phyloP scores from a whole-genome alignment of 1,140 invertebrate species.

The Drosophila nasuta region DNA sequence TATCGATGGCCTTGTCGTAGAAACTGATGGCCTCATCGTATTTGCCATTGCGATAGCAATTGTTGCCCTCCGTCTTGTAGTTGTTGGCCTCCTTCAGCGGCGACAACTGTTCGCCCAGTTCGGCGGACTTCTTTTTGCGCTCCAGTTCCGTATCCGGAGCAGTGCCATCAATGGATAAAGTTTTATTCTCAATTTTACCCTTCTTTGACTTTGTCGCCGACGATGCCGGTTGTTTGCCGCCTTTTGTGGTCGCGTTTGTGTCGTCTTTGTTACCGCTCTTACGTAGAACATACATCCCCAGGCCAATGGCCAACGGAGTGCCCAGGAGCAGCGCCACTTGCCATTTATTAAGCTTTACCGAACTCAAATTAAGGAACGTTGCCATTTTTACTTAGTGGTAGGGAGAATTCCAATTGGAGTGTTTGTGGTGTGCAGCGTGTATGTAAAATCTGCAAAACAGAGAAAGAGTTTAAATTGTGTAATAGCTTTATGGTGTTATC shows the following conservation, averaged over 20 bases:
- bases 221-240: constrained; percentile 41
- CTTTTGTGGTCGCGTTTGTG: neutral
- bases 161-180: constrained; percentile 85
- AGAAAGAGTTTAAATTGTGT: constrained; percentile 62
- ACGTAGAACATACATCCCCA: constrained; percentile 92
- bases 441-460: constrained; percentile 51
- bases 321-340: constrained; percentile 88
- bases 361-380: constrained; percentile 66
- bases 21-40: constrained; percentile 94
- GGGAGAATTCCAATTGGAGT: neutral
- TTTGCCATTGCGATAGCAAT: constrained; percentile 93
- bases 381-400: constrained; percentile 47
- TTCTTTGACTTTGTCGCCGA: constrained; percentile 32
- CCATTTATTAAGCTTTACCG: constrained; percentile 85
- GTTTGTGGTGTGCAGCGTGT: constrained; percentile 27
- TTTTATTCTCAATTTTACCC: constrained; percentile 74
- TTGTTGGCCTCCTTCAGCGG: constrained; percentile 84
- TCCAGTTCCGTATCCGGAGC: constrained; percentile 84
- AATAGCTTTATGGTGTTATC: constrained; percentile 64
- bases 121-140: constrained; percentile 85
- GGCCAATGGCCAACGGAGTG: constrained; percentile 91
- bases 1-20: constrained; percentile 95
- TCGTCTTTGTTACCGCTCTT: constrained; percentile 52
- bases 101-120: constrained; percentile 86
- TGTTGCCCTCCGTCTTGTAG: constrained; percentile 95